Evolutionary conservation across 1,140 invertebrate genomes (phyloP).

Genomic region (Drosophila mojavensis): DNA sequence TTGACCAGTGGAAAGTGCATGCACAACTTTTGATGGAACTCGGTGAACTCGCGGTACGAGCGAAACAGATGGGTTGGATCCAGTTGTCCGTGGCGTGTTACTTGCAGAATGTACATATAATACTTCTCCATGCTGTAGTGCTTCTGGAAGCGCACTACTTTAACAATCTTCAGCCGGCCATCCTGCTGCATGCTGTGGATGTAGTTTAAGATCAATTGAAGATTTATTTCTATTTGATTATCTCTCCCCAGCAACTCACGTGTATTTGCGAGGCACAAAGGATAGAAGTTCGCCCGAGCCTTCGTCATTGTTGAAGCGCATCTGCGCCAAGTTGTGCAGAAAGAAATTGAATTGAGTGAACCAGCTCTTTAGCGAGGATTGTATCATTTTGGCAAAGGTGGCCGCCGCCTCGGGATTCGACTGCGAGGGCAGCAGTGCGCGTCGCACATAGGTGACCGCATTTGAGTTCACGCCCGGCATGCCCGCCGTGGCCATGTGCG

Average conservation of each 20-base stretch:
- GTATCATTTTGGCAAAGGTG: constrained; percentile 95
- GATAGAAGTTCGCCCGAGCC: constrained; percentile 93
- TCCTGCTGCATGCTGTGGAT: constrained; percentile 92
- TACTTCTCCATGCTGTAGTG: constrained; percentile 98
- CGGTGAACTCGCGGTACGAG: constrained; percentile 97
- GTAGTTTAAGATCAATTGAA: neutral
- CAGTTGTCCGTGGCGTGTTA: constrained; percentile 92
- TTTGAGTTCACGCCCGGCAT: constrained; percentile 96
- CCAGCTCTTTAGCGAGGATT: constrained; percentile 93
- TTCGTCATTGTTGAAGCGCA: constrained; percentile 94
- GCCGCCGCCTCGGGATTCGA: constrained; percentile 97
- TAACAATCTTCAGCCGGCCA: constrained; percentile 93
- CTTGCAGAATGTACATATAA: constrained; percentile 97
- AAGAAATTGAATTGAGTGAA: constrained; percentile 99
- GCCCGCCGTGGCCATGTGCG: constrained; percentile 97
- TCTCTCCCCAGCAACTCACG: constrained; percentile 86
- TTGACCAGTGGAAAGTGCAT: constrained; percentile 95
- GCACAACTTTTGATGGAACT: constrained; percentile 97
- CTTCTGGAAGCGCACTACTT: constrained; percentile 96
- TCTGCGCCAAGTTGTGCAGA: constrained; percentile 97
- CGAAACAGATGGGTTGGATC: constrained; percentile 95
- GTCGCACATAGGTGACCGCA: constrained; percentile 96
- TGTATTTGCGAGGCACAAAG: constrained; percentile 97
- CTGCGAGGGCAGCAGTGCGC: constrained; percentile 93
- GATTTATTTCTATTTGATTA: too few relatives aligned